Percentiles rank a stretch among this genome's conserved stretches.
Evolutionary conservation across 2,113 vertebrate genomes (phyloP).

Genomic region (Egretta garzetta): DNA sequence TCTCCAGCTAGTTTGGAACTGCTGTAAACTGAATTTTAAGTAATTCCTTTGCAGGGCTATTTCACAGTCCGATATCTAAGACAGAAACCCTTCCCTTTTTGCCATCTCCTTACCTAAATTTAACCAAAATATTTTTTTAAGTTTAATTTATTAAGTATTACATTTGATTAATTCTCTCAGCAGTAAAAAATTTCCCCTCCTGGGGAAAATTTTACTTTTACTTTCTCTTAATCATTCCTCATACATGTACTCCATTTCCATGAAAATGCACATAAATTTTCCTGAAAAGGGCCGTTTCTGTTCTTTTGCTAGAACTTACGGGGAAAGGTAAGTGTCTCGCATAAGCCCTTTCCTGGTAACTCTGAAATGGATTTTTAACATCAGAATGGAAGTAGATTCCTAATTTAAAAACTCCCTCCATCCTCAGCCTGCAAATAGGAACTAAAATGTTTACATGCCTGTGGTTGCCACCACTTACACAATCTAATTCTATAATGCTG

Average conservation of each 20-base stretch:
- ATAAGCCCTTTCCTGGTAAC: neutral
- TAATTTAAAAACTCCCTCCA: neutral
- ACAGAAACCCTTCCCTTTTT: neutral
- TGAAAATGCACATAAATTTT: neutral
- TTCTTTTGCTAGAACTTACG: neutral
- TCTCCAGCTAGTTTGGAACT: neutral
- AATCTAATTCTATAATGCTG: constrained; percentile 46
- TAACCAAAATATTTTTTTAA: neutral
- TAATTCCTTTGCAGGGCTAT: neutral
- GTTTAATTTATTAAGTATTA: neutral
- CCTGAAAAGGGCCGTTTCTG: neutral
- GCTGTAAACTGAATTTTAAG: neutral
- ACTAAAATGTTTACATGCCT: constrained; percentile 58
- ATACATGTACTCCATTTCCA: neutral
- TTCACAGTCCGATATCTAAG: neutral
- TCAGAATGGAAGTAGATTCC: neutral
- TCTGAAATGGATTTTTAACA: neutral
- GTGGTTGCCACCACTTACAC: constrained; percentile 21
- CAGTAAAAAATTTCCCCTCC: neutral
- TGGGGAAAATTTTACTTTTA: neutral
- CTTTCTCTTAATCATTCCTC: neutral
- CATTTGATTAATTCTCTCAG: neutral
- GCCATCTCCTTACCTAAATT: neutral
- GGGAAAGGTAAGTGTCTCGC: neutral
- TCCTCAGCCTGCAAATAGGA: constrained; percentile 11